Evolutionary conservation across 2,888 invertebrate genomes (phyloP).

Genomic region (Leucania comma): DNA sequence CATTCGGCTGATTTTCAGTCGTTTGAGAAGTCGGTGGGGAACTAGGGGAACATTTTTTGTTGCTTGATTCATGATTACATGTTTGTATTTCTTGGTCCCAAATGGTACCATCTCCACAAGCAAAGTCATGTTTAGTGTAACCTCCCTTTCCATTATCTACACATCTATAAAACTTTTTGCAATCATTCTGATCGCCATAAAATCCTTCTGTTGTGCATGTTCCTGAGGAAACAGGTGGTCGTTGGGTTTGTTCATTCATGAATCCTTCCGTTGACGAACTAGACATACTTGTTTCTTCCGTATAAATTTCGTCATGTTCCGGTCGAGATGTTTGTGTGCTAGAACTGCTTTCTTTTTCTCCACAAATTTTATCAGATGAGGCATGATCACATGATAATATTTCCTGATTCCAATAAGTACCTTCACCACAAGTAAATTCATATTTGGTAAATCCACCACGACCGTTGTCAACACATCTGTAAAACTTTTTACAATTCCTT

Average conservation of each 20-base stretch:
- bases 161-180: conserved; percentile 94
- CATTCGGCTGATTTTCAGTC: conserved; percentile 23
- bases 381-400: conserved; percentile 93
- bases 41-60: conserved; percentile 60
- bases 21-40: conserved; percentile 16
- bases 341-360: conserved; percentile 51
- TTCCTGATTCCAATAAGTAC: conserved; percentile 94
- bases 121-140: conserved; percentile 92
- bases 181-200: conserved; percentile 92
- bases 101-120: conserved; percentile 93
- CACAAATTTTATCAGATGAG: conserved; percentile 49
- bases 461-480: conserved; percentile 93
- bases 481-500: conserved; percentile 93
- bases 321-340: conserved; percentile 51
- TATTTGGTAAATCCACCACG: conserved; percentile 91
- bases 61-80: conserved; percentile 87
- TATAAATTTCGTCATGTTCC: conserved; percentile 59
- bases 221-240: conserved; percentile 52
- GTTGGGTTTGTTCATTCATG: conserved; percentile 51
- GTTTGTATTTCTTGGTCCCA: conserved; percentile 90
- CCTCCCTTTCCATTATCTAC: conserved; percentile 91
- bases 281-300: conserved; percentile 54
- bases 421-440: conserved; percentile 93
- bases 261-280: conserved; percentile 47
- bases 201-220: conserved; percentile 92